A percentile compares a stretch with the other conserved stretches of the same genome.
Conservation (phyloP, 2,113 vertebrate species). For the Bambusicola thoracicus region DNA sequence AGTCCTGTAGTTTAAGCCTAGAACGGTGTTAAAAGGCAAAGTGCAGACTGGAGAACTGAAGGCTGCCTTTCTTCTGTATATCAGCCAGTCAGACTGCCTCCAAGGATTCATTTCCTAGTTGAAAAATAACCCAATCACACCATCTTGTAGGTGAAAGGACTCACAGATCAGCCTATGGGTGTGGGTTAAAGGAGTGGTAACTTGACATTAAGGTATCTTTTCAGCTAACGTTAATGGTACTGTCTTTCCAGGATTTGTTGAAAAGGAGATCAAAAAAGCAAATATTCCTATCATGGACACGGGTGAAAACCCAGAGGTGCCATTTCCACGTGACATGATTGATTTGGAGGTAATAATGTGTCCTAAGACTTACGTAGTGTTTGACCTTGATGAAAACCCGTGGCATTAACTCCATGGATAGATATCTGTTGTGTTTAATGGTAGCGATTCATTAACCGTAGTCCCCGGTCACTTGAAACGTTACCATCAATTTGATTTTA, state of each 20-base stretch:
- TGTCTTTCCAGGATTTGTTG: conserved; percentile 89
- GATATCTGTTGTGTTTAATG: rapidly evolving
- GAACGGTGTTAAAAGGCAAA: rapidly evolving
- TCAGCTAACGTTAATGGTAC: not conserved
- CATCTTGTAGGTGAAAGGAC: not conserved
- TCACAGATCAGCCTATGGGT: not conserved
- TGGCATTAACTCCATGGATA: rapidly evolving
- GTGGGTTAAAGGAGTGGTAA: rapidly evolving
- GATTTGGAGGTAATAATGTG: conserved; percentile 90
- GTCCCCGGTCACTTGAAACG: not conserved
- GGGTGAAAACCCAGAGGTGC: conserved; percentile 97
- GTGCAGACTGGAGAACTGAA: rapidly evolving
- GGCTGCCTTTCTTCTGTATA: no score
- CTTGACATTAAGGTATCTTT: not conserved
- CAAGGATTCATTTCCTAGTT: rapidly evolving
- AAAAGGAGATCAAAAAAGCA: conserved; percentile 97
- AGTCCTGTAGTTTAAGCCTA: rapidly evolving
- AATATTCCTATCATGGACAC: conserved; percentile 92
- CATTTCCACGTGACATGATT: conserved; percentile 98
- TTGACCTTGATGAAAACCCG: not conserved
- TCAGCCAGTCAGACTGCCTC: rapidly evolving
- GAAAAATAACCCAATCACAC: rapidly evolving
- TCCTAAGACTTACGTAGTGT: not conserved
- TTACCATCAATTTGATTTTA: rapidly evolving
- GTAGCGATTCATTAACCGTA: not conserved